These are phyloP conservation scores for Horisme vitalbata DNA, from an alignment of 2,888 invertebrate genomes.

Conservation along the genomic window DNA sequence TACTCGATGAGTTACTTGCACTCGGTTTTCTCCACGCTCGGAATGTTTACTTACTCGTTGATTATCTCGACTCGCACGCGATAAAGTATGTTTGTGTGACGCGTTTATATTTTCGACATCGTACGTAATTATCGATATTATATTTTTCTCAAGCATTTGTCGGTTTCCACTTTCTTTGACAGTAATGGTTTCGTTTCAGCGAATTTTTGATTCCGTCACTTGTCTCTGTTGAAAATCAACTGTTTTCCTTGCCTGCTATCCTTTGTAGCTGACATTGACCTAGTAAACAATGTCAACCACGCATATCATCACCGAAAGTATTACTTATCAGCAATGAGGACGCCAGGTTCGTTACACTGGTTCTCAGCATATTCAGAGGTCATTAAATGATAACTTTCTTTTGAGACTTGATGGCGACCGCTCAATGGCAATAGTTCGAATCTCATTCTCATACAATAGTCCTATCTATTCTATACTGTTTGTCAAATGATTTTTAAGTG, in stretches of 20 bases:
- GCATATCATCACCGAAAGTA: constrained; percentile 44
- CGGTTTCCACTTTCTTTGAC: constrained; percentile 26
- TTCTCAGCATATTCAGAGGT: constrained; percentile 46
- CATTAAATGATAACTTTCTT: constrained; percentile 33
- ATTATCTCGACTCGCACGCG: constrained; percentile 27
- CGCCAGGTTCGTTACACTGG: constrained; percentile 39
- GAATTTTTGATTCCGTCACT: constrained; percentile 29
- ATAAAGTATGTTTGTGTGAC: constrained; percentile 24
- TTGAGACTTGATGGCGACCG: constrained; percentile 18
- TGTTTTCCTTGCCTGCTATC: constrained; percentile 55
- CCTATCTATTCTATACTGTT: too few species aligned
- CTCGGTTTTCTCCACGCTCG: constrained; percentile 31
- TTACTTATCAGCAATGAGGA: constrained; percentile 54
- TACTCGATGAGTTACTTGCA: constrained; percentile 26
- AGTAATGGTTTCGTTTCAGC: constrained; percentile 43
- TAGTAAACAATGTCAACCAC: constrained; percentile 60
- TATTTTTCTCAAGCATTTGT: constrained; percentile 9
- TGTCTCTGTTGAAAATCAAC: constrained; percentile 49
- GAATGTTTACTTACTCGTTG: constrained; percentile 30
- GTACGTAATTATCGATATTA: constrained; percentile 11
- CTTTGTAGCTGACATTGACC: constrained; percentile 63
- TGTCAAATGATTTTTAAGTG: too few species aligned
- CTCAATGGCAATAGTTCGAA: too few species aligned
- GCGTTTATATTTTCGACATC: constrained; percentile 26
- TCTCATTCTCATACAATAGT: too few species aligned